Percentiles rank a stretch among this genome's conserved stretches.
Conservation (phyloP, 2,113 vertebrate species). For the Malurus alboscapulatus region DNA sequence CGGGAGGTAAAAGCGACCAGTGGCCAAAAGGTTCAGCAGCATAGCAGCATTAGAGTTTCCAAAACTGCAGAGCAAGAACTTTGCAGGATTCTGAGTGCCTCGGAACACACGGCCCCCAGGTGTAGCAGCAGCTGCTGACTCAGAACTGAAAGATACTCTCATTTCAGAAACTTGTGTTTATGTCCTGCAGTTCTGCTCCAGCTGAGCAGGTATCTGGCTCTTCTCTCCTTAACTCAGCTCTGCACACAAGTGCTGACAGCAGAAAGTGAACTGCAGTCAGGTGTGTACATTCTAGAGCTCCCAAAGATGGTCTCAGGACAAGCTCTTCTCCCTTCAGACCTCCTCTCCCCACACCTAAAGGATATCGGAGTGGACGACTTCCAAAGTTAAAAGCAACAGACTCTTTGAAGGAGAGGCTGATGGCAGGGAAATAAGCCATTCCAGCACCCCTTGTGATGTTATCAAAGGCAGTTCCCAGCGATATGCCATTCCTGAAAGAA, state of each 20-base stretch:
- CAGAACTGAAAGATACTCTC: background rate
- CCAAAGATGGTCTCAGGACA: background rate
- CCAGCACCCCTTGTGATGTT: slow-evolving; percentile 89
- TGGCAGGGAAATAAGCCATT: slow-evolving; percentile 95
- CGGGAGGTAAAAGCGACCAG: background rate
- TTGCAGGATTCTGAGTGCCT: background rate
- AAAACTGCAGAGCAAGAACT: background rate
- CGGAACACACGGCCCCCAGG: background rate
- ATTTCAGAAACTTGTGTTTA: background rate
- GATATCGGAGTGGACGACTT: slow-evolving; percentile 97
- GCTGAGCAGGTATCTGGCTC: background rate
- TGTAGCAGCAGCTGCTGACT: background rate
- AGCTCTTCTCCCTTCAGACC: background rate
- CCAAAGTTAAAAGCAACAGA: slow-evolving; percentile 98
- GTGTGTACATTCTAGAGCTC: background rate
- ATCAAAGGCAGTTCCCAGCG: slow-evolving; percentile 90
- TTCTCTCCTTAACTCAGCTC: background rate
- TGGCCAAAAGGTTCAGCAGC: background rate
- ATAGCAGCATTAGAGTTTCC: background rate
- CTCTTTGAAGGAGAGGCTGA: slow-evolving; percentile 98
- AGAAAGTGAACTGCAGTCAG: background rate
- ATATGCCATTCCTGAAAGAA: slow-evolving; percentile 87
- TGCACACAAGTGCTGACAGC: background rate
- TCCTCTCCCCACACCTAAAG: slow-evolving; percentile 65
- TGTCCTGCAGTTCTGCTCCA: background rate